These are phyloP conservation scores for Ischnura elegans DNA, from an alignment of 2,888 invertebrate species.

Conservation along the genomic window DNA sequence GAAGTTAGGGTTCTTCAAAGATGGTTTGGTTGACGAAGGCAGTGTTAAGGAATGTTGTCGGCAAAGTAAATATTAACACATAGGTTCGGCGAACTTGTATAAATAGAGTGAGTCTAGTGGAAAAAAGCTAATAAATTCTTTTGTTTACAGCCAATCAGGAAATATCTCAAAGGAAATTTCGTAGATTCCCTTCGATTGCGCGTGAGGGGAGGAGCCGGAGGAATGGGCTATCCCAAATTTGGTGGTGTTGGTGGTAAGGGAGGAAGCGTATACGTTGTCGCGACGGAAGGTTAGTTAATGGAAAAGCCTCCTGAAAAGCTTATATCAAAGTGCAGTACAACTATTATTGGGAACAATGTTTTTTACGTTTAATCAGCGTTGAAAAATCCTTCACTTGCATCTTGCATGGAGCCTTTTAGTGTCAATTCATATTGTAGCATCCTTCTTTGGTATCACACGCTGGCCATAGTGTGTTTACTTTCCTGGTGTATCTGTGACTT, in stretches of 20 bases:
- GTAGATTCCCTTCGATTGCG: conserved; percentile 89
- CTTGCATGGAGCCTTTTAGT: no score
- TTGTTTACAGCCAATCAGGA: conserved; percentile 77
- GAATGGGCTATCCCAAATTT: conserved; percentile 87
- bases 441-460: no score
- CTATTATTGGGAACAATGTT: no score
- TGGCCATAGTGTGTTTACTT: no score
- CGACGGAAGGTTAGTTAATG: conserved; percentile 70
- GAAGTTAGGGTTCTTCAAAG: not conserved
- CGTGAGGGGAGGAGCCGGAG: conserved; percentile 92
- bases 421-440: no score
- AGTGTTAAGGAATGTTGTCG: not conserved
- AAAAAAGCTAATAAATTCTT: conserved; percentile 1
- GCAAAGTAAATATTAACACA: not conserved
- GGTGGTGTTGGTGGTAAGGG: conserved; percentile 96
- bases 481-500: no score
- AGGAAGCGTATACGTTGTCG: conserved; percentile 87
- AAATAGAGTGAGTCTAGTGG: not conserved
- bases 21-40: conserved; percentile 34
- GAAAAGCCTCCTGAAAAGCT: not conserved
- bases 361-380: no score
- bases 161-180: conserved; percentile 81
- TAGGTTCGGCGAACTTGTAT: not conserved
- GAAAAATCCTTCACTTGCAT: no score
- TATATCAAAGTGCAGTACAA: not conserved